Conservation (phyloP, 1,140 invertebrate species). For the Drosophila ambigua region DNA sequence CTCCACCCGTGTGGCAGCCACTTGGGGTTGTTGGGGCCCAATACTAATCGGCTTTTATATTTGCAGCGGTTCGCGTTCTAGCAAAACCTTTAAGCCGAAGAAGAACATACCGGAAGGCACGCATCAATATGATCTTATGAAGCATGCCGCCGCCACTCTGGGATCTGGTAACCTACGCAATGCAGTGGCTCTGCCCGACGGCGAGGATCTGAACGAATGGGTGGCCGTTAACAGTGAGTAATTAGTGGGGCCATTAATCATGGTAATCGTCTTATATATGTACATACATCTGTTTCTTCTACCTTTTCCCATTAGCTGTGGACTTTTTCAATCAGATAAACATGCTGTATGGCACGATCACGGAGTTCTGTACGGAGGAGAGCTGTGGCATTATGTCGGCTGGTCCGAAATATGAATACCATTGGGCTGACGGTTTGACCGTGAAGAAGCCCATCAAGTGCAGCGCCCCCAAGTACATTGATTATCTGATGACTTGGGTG, state of each 20-base stretch:
- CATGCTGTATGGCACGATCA: constrained; percentile 99
- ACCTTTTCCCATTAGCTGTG: constrained; percentile 87
- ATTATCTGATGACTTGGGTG: constrained; percentile 99
- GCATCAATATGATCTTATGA: constrained; percentile 99
- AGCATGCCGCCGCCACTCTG: constrained; percentile 98
- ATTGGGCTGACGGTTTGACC: constrained; percentile 99
- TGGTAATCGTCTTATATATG: no score
- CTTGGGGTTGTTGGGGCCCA: constrained; percentile 37
- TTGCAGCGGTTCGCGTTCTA: constrained; percentile 87
- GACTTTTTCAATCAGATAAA: constrained; percentile 99
- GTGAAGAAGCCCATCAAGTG: constrained; percentile 99
- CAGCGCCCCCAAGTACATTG: constrained; percentile 99
- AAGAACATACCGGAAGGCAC: constrained; percentile 99
- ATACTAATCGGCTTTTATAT: constrained; percentile 28
- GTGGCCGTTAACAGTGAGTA: constrained; percentile 98
- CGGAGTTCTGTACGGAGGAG: constrained; percentile 99
- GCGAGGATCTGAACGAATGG: constrained; percentile 99
- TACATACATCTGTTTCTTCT: no score
- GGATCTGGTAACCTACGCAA: constrained; percentile 98
- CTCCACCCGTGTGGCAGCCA: constrained; percentile 10
- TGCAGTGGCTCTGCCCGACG: constrained; percentile 98
- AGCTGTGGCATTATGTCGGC: constrained; percentile 99
- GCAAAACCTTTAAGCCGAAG: constrained; percentile 99
- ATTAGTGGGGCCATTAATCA: no score
- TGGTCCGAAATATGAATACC: constrained; percentile 99